phyloP scores from a whole-genome alignment of 2,888 invertebrate genomes.

The Thecocarcelia acutangulata region DNA sequence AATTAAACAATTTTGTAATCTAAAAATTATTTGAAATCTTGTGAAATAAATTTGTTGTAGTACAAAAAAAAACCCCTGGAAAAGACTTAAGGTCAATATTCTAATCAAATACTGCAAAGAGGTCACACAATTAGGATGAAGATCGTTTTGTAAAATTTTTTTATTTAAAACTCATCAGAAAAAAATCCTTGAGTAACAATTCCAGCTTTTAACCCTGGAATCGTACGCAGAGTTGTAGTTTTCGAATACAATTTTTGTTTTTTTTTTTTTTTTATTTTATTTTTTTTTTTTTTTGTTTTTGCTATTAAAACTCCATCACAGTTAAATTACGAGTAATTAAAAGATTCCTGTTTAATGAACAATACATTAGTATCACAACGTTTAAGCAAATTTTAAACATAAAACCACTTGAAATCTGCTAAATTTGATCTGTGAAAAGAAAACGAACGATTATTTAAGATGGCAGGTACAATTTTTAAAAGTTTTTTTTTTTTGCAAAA shows the following conservation, averaged over 20 bases:
- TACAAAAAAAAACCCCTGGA: no score
- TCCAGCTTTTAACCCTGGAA: constrained; percentile 37
- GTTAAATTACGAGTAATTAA: constrained; percentile 49
- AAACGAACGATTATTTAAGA: neutral
- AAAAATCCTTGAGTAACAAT: no score
- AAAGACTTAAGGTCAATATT: no score
- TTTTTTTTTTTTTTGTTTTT: constrained; percentile 19
- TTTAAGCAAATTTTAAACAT: constrained; percentile 27
- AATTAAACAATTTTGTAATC: no score
- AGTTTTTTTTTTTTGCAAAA: constrained; percentile 12
- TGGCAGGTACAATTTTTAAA: constrained; percentile 42
- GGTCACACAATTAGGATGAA: no score
- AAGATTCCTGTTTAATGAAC: constrained; percentile 23
- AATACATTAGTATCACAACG: constrained; percentile 33
- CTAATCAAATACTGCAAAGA: no score
- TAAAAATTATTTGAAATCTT: no score
- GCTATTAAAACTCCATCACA: constrained; percentile 52
- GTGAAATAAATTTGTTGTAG: no score
- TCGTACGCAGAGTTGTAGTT: neutral
- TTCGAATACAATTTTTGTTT: constrained; percentile 19
- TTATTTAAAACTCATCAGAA: no score
- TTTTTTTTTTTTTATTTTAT: no score
- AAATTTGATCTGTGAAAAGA: neutral
- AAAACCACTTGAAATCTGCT: constrained; percentile 5
- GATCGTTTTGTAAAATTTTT: no score